Percentiles rank a stretch among this genome's conserved stretches.
Conservation (phyloP, 2,888 invertebrate species). For the Caenorhabditis sinica region DNA sequence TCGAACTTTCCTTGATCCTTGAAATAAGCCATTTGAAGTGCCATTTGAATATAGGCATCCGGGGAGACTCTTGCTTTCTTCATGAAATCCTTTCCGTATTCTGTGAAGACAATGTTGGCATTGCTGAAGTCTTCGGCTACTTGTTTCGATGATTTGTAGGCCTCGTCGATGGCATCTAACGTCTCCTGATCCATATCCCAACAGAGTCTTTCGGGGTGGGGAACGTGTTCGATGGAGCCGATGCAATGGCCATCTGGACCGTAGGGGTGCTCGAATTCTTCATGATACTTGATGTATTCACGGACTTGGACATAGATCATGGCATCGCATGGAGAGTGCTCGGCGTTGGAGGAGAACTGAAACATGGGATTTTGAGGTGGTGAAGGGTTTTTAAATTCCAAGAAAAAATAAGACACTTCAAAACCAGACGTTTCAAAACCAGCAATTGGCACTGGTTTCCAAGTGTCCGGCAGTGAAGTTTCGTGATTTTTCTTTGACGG, state of each 20-base stretch:
- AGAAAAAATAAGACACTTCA: no score
- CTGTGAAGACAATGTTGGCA: slow-evolving; percentile 90
- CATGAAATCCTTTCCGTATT: slow-evolving; percentile 92
- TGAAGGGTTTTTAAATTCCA: neutral
- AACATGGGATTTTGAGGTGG: slow-evolving; percentile 19
- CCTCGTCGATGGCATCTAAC: slow-evolving; percentile 70
- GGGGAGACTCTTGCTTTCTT: slow-evolving; percentile 94
- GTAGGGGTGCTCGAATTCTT: slow-evolving; percentile 72
- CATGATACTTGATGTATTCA: slow-evolving; percentile 81
- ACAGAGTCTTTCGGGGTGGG: slow-evolving; percentile 90
- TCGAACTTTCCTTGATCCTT: slow-evolving; percentile 93
- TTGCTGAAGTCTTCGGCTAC: slow-evolving; percentile 94
- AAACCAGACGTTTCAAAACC: no score
- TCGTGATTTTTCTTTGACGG: no score
- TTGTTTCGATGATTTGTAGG: slow-evolving; percentile 85
- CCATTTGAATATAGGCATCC: slow-evolving; percentile 98
- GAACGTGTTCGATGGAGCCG: slow-evolving; percentile 86
- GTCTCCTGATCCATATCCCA: slow-evolving; percentile 88
- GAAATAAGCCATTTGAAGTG: slow-evolving; percentile 95
- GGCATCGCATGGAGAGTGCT: slow-evolving; percentile 79
- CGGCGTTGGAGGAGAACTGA: slow-evolving; percentile 77
- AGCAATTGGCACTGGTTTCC: no score
- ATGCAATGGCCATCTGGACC: slow-evolving; percentile 77
- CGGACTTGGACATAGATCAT: slow-evolving; percentile 80
- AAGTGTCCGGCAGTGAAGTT: no score